Evolutionary conservation across 1,140 invertebrate genomes (phyloP).

Genomic region (Drosophila leontia): DNA sequence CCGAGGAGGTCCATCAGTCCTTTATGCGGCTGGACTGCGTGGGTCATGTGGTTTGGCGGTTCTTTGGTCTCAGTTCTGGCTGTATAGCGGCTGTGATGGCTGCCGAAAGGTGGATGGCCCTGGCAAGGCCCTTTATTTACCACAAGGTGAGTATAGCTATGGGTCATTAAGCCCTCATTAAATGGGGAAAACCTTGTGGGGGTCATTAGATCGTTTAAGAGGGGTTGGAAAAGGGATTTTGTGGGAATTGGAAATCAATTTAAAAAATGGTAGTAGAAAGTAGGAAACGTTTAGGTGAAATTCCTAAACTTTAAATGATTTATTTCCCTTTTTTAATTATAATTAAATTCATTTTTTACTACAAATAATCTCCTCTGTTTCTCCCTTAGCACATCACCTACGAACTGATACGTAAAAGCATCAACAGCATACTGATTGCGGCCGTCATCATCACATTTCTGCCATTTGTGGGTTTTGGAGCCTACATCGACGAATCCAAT

Average conservation of each 20-base stretch:
- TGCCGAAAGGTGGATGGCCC: constrained; percentile 92
- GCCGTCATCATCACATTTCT: constrained; percentile 90
- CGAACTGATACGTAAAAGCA: constrained; percentile 89
- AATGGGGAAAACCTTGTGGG: background rate
- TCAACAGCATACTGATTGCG: constrained; percentile 89
- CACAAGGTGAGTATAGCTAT: constrained; percentile 89
- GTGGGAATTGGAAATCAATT: background rate
- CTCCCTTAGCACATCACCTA: constrained; percentile 91
- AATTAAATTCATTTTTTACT: background rate
- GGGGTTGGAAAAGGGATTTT: background rate
- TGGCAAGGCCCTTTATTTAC: constrained; percentile 94
- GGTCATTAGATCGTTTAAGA: background rate
- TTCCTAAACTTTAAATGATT: background rate
- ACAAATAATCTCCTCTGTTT: background rate
- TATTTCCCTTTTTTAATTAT: too few species aligned
- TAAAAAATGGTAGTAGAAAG: background rate
- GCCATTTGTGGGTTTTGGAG: constrained; percentile 91
- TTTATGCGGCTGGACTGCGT: constrained; percentile 87
- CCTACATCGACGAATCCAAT: constrained; percentile 88
- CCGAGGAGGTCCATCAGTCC: constrained; percentile 74
- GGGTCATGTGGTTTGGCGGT: constrained; percentile 90
- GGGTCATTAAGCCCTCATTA: background rate
- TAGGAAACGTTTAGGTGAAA: background rate
- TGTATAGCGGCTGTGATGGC: constrained; percentile 95
- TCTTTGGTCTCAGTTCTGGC: constrained; percentile 94